phyloP scores from a whole-genome alignment of 2,113 vertebrate species.

The Microtus montanus region DNA sequence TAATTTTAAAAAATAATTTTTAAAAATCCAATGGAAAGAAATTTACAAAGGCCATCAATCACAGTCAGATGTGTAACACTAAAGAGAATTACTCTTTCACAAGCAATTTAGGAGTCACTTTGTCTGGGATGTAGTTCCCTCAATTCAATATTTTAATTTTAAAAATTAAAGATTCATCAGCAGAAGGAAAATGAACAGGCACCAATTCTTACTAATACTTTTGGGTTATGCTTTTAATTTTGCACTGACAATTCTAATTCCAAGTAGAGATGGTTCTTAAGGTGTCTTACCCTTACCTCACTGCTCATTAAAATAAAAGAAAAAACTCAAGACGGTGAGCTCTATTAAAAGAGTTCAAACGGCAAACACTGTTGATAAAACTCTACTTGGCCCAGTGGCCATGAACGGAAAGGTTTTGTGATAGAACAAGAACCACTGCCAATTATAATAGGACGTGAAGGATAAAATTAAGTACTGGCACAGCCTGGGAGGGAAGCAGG shows the following conservation, averaged over 20 bases:
- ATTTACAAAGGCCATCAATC: not conserved
- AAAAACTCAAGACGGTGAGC: not conserved
- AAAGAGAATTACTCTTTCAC: slow-evolving; percentile 29
- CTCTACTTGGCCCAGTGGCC: not conserved
- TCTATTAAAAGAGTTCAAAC: slow-evolving; percentile 18
- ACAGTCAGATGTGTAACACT: not conserved
- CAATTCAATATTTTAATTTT: slow-evolving; percentile 52
- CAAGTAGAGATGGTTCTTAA: slow-evolving; percentile 2
- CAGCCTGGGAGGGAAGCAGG: not conserved
- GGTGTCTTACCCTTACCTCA: slow-evolving; percentile 25
- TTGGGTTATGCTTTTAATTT: slow-evolving; percentile 48
- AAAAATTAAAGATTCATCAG: slow-evolving; percentile 57
- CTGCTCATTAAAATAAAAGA: slow-evolving; percentile 49
- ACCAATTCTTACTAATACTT: slow-evolving; percentile 46
- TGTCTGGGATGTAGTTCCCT: not conserved
- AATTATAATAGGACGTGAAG: not conserved
- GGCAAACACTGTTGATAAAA: not conserved
- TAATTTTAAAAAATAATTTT: not conserved
- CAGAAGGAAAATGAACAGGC: slow-evolving; percentile 44
- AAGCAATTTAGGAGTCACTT: not conserved
- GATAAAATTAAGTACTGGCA: not conserved
- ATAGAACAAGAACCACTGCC: not conserved
- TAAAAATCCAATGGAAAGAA: slow-evolving; percentile 37
- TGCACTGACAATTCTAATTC: slow-evolving; percentile 27
- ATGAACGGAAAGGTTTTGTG: not conserved